Base-by-base conservation (phyloP, 1,140 invertebrate genomes). In the Trichoplusia ni region DNA sequence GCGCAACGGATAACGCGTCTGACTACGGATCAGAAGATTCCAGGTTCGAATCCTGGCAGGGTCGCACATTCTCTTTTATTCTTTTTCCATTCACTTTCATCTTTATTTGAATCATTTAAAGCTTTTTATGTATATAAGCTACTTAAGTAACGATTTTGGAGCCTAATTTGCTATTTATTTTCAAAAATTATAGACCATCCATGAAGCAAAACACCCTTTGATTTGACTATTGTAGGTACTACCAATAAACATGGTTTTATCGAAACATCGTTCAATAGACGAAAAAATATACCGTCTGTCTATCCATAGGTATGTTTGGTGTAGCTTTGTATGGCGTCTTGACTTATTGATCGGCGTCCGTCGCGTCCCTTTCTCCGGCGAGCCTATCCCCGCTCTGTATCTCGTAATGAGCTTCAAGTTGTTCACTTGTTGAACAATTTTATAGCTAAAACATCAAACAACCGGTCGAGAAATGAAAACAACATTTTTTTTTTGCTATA, bases 1-100 rank as follows among this genome's bases (percentile, higher is more conserved):
- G 95, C 95, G 95, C 95, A 96, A 96, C 93, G 95, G 95, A 96
- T 96, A 96, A 96, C 95, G 95, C 95, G 95, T 95, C 95, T 95
- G 95, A 95, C 95, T 96, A 95, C 95, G 95, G 95, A 96, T 95
- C 82, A 84, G 82, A 82, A 85, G 81, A 86, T 84, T 83, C 82
- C 82, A 87, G 84, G 84, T 87, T 86, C 85, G 85, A 88, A 85
- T 88, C 86, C 86, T 89, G 85, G 84, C 85, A 89, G 82, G 85
- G 84, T 89, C 85, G 85, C 31, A 8, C 6, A 23, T 0, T 14
- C 60, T 67, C 67, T 71, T 67, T 64, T 0, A 18, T 62, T 67
- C 67, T 71, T 67, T 64, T 66, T 71, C 42, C 0, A 27, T 5
- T 47, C n/a, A n/a, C 44, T 16, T 38, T 37, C 25, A 49, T 64